A percentile compares a stretch with the other conserved stretches of the same genome.
Conservation (phyloP, 2,888 invertebrate genomes). For the Bombylius major region DNA sequence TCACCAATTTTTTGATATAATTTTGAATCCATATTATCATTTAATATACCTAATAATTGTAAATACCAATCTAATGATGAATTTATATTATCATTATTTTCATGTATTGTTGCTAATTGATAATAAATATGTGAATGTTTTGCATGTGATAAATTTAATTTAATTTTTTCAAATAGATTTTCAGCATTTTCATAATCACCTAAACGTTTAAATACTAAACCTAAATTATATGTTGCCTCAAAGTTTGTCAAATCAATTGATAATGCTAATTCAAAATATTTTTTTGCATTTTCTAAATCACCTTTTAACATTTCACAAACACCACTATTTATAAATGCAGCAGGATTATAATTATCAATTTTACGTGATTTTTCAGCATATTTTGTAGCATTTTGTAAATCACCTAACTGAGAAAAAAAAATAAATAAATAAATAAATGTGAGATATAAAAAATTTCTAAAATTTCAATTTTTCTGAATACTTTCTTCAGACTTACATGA, state of each 20-base stretch:
- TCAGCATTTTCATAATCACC: constrained; percentile 58
- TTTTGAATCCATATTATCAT: constrained; percentile 76
- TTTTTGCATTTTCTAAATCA: constrained; percentile 56
- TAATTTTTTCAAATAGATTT: constrained; percentile 67
- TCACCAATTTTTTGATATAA: constrained; percentile 81
- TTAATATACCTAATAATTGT: constrained; percentile 67
- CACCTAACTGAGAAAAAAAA: constrained; percentile 51
- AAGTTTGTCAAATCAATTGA: constrained; percentile 70
- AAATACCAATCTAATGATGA: constrained; percentile 54
- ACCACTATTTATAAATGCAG: constrained; percentile 74
- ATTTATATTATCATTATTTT: constrained; percentile 48
- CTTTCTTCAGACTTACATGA: constrained; percentile 21
- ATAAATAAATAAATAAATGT: constrained; percentile 1
- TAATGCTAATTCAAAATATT: constrained; percentile 60
- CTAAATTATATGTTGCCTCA: constrained; percentile 73
- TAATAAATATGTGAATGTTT: constrained; percentile 52
- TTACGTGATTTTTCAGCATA: constrained; percentile 62
- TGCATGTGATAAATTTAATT: constrained; percentile 53
- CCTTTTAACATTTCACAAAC: constrained; percentile 61
- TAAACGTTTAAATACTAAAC: constrained; percentile 33
- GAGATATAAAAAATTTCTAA: too few relatives aligned
- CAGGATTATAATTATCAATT: constrained; percentile 64
- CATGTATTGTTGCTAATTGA: constrained; percentile 67
- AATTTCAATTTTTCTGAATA: too few relatives aligned
- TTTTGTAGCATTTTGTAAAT: constrained; percentile 61